Evolutionary conservation across 2,888 invertebrate species (phyloP), one percentile per base, ranked within the genome.

Genomic region (Chrysotoxum bicinctum): DNA sequence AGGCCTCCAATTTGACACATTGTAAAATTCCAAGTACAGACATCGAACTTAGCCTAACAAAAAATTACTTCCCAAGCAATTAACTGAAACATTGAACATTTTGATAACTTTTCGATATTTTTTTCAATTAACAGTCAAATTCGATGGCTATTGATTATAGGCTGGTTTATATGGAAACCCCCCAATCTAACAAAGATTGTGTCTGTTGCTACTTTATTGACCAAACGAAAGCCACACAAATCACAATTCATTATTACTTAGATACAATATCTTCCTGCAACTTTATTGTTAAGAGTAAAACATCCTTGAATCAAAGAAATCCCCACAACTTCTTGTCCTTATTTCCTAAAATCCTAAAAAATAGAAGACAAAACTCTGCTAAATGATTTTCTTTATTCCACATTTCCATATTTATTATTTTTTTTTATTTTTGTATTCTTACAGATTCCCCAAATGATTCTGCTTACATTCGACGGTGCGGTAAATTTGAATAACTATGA

Each of bases 391-490:
- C 23, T 26, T 64, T 16, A 66, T 32, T 43, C 14, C n/a, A 19
- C 12, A 14, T 12, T 64, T 64, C 79, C 56, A 50, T 56, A 84
- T 78, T 88, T 84, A 43, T 81, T n/a, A n/a, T 14, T 58, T 58
- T 81, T 58, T 40, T 45, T 82, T 76, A 86, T 64, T 83, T 87
- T 64, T 84, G 64, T 87, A 87, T 87, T 81, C 88, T 93, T 93
- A 9, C 93, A 98, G 97, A 96, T 96, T 45, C 98, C 98, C 8
- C 98, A 98, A 94, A 97, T 98, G 94, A 96, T 98, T 89, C 92
- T 98, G 90, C 92, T 98, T 89, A 98, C 98, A 48, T 98, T 98
- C 91, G 98, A 98, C 91, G 98, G 98, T 68, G 98, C 98, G 26
- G 95, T 98, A 88, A 98, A 98, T 92, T 94, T 97, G 90, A 97